These are phyloP conservation scores for Rhyzopertha dominica DNA, from an alignment of 1,140 invertebrate species.

Conservation along the genomic window DNA sequence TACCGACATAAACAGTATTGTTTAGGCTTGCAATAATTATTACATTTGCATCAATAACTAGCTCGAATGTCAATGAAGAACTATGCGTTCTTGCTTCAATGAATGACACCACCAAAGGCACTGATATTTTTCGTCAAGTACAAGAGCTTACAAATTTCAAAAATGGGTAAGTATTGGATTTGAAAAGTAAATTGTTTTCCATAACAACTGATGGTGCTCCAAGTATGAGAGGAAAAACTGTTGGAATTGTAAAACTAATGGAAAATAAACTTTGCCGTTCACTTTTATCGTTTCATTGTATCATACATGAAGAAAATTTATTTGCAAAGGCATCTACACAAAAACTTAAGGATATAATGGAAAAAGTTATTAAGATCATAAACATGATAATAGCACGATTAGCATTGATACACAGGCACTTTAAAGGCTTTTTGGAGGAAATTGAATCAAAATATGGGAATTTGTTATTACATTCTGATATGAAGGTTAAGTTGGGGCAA, in stretches of 20 bases:
- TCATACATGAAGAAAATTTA: constrained; percentile 12
- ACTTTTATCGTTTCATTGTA: constrained; percentile 20
- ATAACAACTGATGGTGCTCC: constrained; percentile 21
- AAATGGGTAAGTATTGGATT: constrained; percentile 19
- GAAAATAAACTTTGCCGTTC: too few relatives aligned
- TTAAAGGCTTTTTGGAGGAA: constrained; percentile 9
- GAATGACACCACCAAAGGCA: too few relatives aligned
- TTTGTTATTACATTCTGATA: constrained; percentile 16
- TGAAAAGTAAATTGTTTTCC: constrained; percentile 20
- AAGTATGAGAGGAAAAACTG: constrained; percentile 21
- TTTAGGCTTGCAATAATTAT: constrained; percentile 11
- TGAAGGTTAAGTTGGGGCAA: constrained; percentile 18
- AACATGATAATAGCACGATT: constrained; percentile 17
- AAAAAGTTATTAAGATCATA: constrained; percentile 10
- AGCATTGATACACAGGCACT: constrained; percentile 16
- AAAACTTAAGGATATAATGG: constrained; percentile 11
- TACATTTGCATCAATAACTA: constrained; percentile 18
- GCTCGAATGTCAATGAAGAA: constrained; percentile 17
- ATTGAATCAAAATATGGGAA: constrained; percentile 16
- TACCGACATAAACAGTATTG: too few relatives aligned
- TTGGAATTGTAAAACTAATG: too few relatives aligned
- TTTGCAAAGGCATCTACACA: constrained; percentile 14
- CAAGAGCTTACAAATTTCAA: constrained; percentile 16
- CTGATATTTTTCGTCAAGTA: constrained; percentile 16
- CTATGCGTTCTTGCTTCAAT: constrained; percentile 13